Conservation (phyloP, 2,888 invertebrate genomes). For the Baronia brevicornis region DNA sequence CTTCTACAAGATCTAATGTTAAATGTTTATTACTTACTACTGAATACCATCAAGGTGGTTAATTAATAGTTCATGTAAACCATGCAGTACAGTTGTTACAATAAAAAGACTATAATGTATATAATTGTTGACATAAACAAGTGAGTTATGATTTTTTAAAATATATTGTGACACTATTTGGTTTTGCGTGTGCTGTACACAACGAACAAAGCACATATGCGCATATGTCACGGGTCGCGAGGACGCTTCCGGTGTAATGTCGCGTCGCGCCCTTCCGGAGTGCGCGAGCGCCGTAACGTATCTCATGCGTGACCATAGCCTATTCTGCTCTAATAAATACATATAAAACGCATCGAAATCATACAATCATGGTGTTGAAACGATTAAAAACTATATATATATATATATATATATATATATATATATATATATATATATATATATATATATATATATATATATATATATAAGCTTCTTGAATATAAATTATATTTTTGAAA, state of each 20-base stretch:
- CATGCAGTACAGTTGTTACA: no score
- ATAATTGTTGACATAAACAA: neutral
- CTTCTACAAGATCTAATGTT: no score
- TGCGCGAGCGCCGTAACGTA: conserved; percentile 46
- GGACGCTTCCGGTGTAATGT: conserved; percentile 53
- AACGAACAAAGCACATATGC: conserved; percentile 51
- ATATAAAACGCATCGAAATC: conserved; percentile 38
- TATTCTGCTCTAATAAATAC: conserved; percentile 59
- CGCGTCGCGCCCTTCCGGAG: conserved; percentile 67
- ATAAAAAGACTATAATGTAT: conserved; percentile 1
- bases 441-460: no score
- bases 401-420: no score
- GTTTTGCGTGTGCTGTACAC: conserved; percentile 47
- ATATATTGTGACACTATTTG: neutral
- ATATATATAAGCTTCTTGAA: no score
- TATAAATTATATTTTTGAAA: no score
- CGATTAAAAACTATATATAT: no score
- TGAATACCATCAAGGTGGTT: no score
- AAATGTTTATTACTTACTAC: no score
- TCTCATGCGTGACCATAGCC: conserved; percentile 48
- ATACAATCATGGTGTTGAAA: conserved; percentile 13
- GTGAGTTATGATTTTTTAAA: neutral
- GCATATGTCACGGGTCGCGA: conserved; percentile 57
- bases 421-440: no score
- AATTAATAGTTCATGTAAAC: no score